phyloP scores from a whole-genome alignment of 2,797 vertebrate genomes.

The Orientallactaga sibirica region DNA sequence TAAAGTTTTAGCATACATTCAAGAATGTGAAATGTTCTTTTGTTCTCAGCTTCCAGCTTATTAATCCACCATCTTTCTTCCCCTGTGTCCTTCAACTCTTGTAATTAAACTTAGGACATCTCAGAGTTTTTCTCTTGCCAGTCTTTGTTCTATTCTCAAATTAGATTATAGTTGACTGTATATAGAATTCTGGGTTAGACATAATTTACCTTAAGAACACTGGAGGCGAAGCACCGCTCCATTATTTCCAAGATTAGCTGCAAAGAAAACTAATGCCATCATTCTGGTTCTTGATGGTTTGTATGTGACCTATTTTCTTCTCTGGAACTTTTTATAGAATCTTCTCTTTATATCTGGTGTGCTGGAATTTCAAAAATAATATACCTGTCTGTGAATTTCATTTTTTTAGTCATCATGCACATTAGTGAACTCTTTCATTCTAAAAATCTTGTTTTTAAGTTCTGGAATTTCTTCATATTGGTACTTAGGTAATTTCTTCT shows the following conservation, averaged over 20 bases:
- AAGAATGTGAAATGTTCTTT: background rate
- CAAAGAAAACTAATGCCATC: background rate
- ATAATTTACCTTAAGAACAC: background rate
- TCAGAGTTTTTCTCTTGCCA: background rate
- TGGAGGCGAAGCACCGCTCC: background rate
- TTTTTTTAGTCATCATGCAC: background rate
- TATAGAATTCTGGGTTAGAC: background rate
- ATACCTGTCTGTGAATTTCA: background rate
- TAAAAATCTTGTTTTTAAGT: background rate
- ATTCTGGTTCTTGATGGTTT: slow-evolving; percentile 23
- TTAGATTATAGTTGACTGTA: background rate
- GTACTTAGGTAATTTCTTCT: slow-evolving; percentile 40
- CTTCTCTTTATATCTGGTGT: slow-evolving; percentile 27
- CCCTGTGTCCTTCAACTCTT: background rate
- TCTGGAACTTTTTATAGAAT: slow-evolving; percentile 51
- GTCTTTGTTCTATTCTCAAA: background rate
- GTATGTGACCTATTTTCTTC: slow-evolving; percentile 49
- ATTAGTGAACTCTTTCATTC: background rate
- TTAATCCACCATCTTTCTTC: background rate
- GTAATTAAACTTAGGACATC: background rate
- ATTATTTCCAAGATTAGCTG: background rate
- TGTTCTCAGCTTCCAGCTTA: background rate
- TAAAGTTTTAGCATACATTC: background rate
- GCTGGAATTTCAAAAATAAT: slow-evolving; percentile 16
- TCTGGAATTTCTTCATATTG: background rate